These are phyloP conservation scores for Drosophila dunni DNA, from an alignment of 1,140 invertebrate genomes.

Conservation along the genomic window DNA sequence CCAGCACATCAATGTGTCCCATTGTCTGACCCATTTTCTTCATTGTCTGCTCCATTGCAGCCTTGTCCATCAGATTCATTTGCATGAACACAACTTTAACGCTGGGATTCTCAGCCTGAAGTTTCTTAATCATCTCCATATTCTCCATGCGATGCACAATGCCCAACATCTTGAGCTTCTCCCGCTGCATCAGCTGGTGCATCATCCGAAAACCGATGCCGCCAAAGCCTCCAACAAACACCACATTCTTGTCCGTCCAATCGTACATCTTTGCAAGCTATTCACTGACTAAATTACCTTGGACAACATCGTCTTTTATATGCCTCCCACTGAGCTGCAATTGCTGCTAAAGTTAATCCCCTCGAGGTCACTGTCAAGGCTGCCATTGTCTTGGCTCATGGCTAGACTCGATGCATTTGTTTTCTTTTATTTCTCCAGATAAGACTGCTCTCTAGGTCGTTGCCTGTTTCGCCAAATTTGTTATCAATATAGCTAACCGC, in stretches of 20 bases:
- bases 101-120: conserved; percentile 61
- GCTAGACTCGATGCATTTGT: not conserved
- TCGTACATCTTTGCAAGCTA: conserved; percentile 62
- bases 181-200: conserved; percentile 68
- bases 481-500: conserved; percentile 12
- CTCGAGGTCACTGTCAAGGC: not conserved
- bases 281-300: not conserved
- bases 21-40: conserved; percentile 61
- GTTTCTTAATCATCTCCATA: conserved; percentile 73
- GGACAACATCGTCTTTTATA: conserved; percentile 31
- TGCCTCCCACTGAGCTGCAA: not conserved
- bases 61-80: conserved; percentile 68
- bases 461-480: conserved; percentile 30
- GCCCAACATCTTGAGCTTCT: conserved; percentile 69
- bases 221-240: conserved; percentile 70
- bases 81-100: conserved; percentile 67
- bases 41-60: conserved; percentile 68
- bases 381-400: conserved; percentile 13
- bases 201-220: conserved; percentile 76
- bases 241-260: conserved; percentile 76
- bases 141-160: conserved; percentile 77
- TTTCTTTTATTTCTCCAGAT: conserved; percentile 32
- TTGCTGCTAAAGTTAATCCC: not conserved
- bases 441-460: conserved; percentile 51
- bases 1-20: conserved; percentile 74